Evolutionary conservation across 2,888 invertebrate genomes (phyloP), one percentile per base, ranked within the genome.

Genomic region (Drosophila recens): DNA sequence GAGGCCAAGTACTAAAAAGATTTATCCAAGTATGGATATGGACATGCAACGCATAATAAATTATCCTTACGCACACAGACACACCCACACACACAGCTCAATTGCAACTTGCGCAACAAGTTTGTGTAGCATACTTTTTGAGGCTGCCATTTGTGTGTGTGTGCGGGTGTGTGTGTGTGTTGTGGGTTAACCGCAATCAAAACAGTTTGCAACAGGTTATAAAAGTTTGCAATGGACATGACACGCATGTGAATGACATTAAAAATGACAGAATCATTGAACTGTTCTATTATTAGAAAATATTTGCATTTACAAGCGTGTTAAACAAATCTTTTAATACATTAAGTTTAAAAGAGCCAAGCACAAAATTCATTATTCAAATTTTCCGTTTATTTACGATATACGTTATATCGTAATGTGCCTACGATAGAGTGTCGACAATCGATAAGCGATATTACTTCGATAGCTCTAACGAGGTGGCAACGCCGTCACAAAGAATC

Each of bases 41-140:
- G 61, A 80, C 89, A 90, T 73, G 89, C 61, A 71, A 63, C 58
- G 86, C 87, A 87, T 87, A 87, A 90, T 87, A 87, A 87, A 76
- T 67, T 58, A 72, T 75, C 27, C 54, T 30, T 33, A 23, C 34
- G 9, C 51, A 72, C 36, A 33, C 72, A 63, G n/a, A 61, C 72
- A 63, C 20, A 62, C 53, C 2, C 20, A 23, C 34, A 8, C 45
- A 72, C 38, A 38, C 64, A 64, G 51, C 66, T 85, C 86, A 88
- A 88, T 87, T 90, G 86, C 90, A 90, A 64, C 72, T 86, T 89
- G 79, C 87, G 90, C 86, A 86, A 90, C 87, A 90, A 89, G 76
- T 83, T 86, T 69, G 63, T 72, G 68, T 54, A 66, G 63, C 67
- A 81, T 87, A 70, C 70, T 71, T 75, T 58, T 46, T 33, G 66